Base-by-base conservation (phyloP, 2,888 invertebrate genomes). In the Drosophila recens region DNA sequence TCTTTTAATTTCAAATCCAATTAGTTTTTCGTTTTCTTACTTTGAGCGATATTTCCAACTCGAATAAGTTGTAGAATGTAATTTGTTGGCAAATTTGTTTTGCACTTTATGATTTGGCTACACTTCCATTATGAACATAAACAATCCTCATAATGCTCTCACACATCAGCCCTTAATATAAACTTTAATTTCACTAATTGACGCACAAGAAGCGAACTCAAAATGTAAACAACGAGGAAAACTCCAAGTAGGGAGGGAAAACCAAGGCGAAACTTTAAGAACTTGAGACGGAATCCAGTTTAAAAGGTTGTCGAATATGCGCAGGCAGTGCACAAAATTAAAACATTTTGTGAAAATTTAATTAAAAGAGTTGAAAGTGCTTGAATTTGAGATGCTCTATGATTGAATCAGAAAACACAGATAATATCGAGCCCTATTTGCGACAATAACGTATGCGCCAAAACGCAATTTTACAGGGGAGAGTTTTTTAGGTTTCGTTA, bases 101-200 rank as follows among this genome's bases (percentile, higher is more conserved):
- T 23, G 15, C 23, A 58, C 20, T 38, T 52, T 43, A 65, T 38
- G 20, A 34, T 40, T 38, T 48, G 8, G 13, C 52, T 48, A 42
- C 10, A 23, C 23, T 33, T 48, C 30, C 45, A 30, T 61, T 52
- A 40, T 20, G 10, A 33, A 38, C 45, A 20, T 42, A 64, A 49
- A 48, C 34, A 61, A 30, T 17, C 15, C 20, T 9, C 17, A 23
- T 45, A 56, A 43, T 45, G 23, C 27, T 15, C 42, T 17, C 53
- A 58, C 45, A 42, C 15, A 42, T 45, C 36, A 57, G 36, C 6
- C 17, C 15, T 13, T 36, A 71, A 23, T 23, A 9, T 42, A 42
- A 56, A 65, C 57, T 68, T 64, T 70, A 63, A 82, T 76, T 70
- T 72, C 23, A 48, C 76, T 79, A 79, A 82, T 72, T 74, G 76